Conservation (phyloP, 64 coral and sea anemone species). For the Montipora cactus region DNA sequence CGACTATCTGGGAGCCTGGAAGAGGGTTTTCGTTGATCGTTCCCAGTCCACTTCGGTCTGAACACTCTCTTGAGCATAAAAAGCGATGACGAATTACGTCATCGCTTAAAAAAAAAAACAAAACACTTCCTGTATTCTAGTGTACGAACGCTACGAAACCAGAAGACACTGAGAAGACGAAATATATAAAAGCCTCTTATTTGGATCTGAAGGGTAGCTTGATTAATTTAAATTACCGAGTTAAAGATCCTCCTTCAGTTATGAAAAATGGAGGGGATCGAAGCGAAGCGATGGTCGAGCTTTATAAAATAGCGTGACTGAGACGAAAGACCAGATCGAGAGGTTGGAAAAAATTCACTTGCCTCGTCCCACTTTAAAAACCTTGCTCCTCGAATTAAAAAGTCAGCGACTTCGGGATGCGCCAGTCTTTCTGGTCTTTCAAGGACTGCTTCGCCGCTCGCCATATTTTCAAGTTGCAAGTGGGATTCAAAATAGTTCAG, state of each 20-base stretch:
- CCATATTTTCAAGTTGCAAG: slow-evolving; percentile 64
- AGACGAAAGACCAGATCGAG: not conserved
- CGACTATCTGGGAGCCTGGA: no score
- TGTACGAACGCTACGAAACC: not conserved
- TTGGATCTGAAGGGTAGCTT: not conserved
- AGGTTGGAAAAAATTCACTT: slow-evolving; percentile 27
- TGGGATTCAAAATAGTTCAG: slow-evolving; percentile 49
- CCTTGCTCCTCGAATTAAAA: slow-evolving; percentile 87
- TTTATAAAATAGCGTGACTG: slow-evolving; percentile 31
- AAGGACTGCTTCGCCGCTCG: slow-evolving; percentile 90
- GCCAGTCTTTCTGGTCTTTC: slow-evolving; percentile 88
- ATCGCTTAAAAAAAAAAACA: not conserved
- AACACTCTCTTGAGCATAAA: no score
- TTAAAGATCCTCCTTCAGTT: not conserved
- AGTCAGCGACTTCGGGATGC: slow-evolving; percentile 90
- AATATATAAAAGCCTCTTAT: not conserved
- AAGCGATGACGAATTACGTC: no score
- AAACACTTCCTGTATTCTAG: slow-evolving; percentile 43
- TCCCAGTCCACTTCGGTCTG: no score
- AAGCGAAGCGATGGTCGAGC: slow-evolving; percentile 1
- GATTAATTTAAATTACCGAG: slow-evolving; percentile 17
- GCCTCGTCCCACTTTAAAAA: slow-evolving; percentile 96
- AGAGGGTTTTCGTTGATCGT: no score
- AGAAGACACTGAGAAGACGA: not conserved
- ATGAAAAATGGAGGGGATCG: slow-evolving; percentile 26